Conservation (phyloP, 2,888 invertebrate species). For the Rhamnusium bicolor region DNA sequence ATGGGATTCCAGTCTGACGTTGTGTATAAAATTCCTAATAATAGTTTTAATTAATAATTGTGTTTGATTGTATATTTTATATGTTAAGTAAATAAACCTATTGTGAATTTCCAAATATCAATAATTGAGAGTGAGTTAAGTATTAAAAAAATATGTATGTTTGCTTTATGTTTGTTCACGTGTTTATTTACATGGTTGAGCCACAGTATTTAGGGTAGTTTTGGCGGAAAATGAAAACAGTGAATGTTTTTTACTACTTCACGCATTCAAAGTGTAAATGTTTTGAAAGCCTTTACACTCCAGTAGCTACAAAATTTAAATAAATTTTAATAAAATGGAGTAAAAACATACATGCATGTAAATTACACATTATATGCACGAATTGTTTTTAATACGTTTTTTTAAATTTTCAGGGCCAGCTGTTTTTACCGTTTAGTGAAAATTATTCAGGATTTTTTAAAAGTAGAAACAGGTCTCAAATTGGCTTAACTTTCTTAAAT, state of each 20-base stretch:
- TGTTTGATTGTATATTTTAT: too few species aligned
- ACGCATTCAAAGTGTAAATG: not conserved
- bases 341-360: not conserved
- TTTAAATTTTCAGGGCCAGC: not conserved
- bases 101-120: not conserved
- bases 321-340: not conserved
- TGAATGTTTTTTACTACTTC: not conserved
- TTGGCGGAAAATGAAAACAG: not conserved
- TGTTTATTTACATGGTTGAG: not conserved
- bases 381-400: not conserved
- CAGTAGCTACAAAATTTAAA: not conserved
- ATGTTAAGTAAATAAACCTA: not conserved
- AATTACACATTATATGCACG: not conserved
- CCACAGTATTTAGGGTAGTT: not conserved
- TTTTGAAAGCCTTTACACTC: not conserved
- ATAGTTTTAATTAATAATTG: too few species aligned
- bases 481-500: too few species aligned
- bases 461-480: too few species aligned
- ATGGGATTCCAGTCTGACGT: too few species aligned
- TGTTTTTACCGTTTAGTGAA: not conserved
- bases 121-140: not conserved
- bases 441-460: too few species aligned
- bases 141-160: not conserved
- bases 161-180: not conserved
- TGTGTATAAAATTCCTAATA: too few species aligned